Conservation (phyloP, 2,113 vertebrate genomes). For the Gila orcuttii region DNA sequence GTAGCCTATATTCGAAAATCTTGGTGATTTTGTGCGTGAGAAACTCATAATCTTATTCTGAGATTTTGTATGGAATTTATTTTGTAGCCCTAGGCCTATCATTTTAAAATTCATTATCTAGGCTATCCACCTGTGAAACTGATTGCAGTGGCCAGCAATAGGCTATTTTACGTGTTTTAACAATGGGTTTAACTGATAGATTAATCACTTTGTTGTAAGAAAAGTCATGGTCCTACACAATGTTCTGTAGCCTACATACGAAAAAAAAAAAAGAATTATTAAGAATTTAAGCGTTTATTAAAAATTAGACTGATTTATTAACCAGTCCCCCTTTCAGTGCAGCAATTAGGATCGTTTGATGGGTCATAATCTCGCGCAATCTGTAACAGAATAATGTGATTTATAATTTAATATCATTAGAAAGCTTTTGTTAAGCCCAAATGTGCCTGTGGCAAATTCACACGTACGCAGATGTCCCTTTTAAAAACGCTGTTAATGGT, state of each 20-base stretch:
- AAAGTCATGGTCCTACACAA: too few relatives aligned
- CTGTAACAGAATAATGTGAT: not conserved
- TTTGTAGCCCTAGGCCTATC: too few relatives aligned
- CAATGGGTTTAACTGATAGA: too few relatives aligned
- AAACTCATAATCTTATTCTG: too few relatives aligned
- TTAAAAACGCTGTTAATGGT: conserved; percentile 15
- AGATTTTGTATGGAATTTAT: too few relatives aligned
- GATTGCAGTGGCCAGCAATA: too few relatives aligned
- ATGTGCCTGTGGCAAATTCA: conserved; percentile 37
- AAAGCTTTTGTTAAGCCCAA: conserved; percentile 12
- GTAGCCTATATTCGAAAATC: too few relatives aligned
- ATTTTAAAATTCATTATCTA: too few relatives aligned
- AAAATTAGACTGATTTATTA: conserved; percentile 14
- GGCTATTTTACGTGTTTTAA: too few relatives aligned
- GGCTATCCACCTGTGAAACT: too few relatives aligned
- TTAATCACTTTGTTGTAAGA: too few relatives aligned
- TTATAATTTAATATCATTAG: conserved; percentile 7
- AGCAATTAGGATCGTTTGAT: not conserved
- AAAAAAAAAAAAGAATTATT: not conserved
- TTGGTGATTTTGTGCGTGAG: too few relatives aligned
- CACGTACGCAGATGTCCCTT: conserved; percentile 48
- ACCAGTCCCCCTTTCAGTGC: conserved; percentile 11
- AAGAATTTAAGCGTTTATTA: conserved; percentile 4
- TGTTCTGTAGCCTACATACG: not conserved
- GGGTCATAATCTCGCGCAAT: not conserved